A percentile compares a stretch with the other conserved stretches of the same genome.
Conservation (phyloP, 2,888 invertebrate species). For the Corythucha ciliata region DNA sequence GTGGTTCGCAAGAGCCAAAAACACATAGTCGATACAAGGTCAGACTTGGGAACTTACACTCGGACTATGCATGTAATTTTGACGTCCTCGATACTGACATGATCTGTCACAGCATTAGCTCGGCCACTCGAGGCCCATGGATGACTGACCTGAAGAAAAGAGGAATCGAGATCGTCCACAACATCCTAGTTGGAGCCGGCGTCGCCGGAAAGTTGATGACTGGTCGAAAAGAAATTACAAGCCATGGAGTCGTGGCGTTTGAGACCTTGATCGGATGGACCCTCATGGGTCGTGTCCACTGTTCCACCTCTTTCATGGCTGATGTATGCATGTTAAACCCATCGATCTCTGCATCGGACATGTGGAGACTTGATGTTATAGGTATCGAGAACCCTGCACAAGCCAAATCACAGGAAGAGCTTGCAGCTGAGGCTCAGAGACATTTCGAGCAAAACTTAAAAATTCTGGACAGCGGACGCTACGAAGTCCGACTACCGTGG, state of each 20-base stretch:
- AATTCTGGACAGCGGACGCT: conserved; percentile 10
- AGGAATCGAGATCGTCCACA: conserved; percentile 10
- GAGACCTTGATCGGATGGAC: conserved; percentile 8
- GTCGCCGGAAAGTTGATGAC: conserved; percentile 16
- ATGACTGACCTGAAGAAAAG: conserved; percentile 2
- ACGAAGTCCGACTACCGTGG: conserved; percentile 16
- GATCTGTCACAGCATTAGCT: conserved; percentile 2
- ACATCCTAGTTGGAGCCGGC: conserved; percentile 15
- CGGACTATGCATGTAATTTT: conserved; percentile 14
- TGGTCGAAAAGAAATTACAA: neutral
- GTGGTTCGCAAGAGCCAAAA: conserved; percentile 10
- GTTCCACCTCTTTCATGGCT: neutral
- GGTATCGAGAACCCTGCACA: conserved; percentile 19
- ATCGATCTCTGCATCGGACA: neutral
- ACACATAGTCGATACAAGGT: conserved; percentile 9
- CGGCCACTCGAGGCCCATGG: neutral
- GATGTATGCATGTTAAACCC: neutral
- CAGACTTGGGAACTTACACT: neutral
- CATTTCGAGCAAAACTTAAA: conserved; percentile 6
- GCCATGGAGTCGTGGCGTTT: conserved; percentile 8
- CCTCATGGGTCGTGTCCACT: neutral
- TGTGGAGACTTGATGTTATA: neutral
- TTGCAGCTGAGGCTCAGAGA: conserved; percentile 1
- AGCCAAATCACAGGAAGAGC: neutral
- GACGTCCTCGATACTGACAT: conserved; percentile 10